Evolutionary conservation across 2,888 invertebrate genomes (phyloP).

Genomic region (Drosophila mimetica): DNA sequence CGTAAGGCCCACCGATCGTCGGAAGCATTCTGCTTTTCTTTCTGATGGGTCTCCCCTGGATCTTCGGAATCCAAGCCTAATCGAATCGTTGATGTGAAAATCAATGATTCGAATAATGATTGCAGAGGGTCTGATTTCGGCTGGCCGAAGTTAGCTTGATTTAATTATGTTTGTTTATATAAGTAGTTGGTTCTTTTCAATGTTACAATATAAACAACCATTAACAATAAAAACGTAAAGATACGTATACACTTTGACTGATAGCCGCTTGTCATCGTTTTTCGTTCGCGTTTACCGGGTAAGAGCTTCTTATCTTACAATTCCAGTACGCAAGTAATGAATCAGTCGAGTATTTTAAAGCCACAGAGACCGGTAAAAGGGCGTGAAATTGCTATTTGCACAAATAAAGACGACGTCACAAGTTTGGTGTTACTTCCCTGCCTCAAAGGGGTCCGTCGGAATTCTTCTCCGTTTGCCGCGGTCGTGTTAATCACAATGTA

Average conservation of each 20-base stretch:
- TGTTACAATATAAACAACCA: not conserved
- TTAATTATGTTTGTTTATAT: no score
- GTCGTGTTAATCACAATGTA: slow-evolving; percentile 36
- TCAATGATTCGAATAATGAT: no score
- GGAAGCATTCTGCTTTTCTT: slow-evolving; percentile 86
- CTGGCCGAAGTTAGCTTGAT: no score
- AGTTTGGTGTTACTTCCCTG: slow-evolving; percentile 9
- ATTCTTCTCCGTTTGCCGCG: slow-evolving; percentile 20
- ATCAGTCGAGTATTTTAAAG: slow-evolving; percentile 14
- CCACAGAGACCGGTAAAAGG: slow-evolving; percentile 9
- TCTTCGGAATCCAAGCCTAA: slow-evolving; percentile 87
- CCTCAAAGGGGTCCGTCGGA: slow-evolving; percentile 10
- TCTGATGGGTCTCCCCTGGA: slow-evolving; percentile 87
- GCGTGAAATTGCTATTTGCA: slow-evolving; percentile 38
- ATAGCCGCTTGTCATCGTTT: slow-evolving; percentile 6
- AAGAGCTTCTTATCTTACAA: slow-evolving; percentile 7
- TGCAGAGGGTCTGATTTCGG: no score
- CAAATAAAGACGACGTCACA: slow-evolving; percentile 37
- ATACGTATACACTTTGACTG: not conserved
- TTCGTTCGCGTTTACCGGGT: not conserved
- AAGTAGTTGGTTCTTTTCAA: no score
- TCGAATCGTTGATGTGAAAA: no score
- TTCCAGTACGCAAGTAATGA: slow-evolving; percentile 1
- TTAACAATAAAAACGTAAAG: not conserved
- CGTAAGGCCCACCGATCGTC: no score